Percentiles rank a stretch among this genome's conserved stretches.
phyloP scores from a whole-genome alignment of 2,888 invertebrate species.

The Lordiphosa andalusiaca region DNA sequence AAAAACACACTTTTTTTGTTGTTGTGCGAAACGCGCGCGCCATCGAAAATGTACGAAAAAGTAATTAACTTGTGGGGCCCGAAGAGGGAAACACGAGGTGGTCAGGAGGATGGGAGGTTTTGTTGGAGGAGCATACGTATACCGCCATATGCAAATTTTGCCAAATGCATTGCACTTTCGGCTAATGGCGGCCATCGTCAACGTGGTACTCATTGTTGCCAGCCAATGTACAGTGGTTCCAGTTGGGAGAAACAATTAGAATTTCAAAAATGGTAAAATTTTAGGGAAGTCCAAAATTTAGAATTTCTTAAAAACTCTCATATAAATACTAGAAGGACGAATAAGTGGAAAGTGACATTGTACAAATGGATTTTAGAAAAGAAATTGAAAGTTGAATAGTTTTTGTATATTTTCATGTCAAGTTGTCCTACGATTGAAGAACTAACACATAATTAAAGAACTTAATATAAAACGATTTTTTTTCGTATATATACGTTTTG shows the following conservation, averaged over 20 bases:
- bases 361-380: too few species aligned
- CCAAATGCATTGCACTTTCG: constrained; percentile 70
- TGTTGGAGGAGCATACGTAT: constrained; percentile 7
- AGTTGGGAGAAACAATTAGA: neutral
- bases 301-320: too few species aligned
- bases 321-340: too few species aligned
- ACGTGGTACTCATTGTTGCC: constrained; percentile 20
- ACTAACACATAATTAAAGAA: too few species aligned
- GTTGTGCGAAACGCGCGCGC: constrained; percentile 48
- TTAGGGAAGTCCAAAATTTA: too few species aligned
- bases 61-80: constrained; percentile 66
- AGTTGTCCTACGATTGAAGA: too few species aligned
- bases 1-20: constrained; percentile 13
- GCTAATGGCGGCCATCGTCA: constrained; percentile 63
- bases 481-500: neutral
- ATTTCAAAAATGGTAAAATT: neutral
- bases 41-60: constrained; percentile 72
- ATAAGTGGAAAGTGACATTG: too few species aligned
- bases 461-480: neutral
- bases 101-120: neutral
- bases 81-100: constrained; percentile 7
- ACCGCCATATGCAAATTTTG: constrained; percentile 62
- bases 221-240: constrained; percentile 23
- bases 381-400: too few species aligned
- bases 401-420: too few species aligned